These are phyloP conservation scores for Hydropotes inermis DNA, from an alignment of 2,113 vertebrate species.

Conservation along the genomic window DNA sequence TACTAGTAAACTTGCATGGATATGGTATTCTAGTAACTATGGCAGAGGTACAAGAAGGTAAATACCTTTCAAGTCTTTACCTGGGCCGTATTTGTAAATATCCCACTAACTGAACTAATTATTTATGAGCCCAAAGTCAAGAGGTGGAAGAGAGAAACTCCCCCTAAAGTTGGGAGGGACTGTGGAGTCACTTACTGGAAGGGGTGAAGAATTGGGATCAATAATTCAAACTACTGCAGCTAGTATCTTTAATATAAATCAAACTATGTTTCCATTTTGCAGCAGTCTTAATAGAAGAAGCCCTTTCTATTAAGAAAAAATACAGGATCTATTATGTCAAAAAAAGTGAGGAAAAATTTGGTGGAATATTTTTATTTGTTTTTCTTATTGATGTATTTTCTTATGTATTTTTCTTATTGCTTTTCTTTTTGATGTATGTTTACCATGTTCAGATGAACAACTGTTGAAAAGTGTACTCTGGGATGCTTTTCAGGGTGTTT, in stretches of 20 bases:
- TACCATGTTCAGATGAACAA: neutral
- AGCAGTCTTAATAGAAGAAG: neutral
- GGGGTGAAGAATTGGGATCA: neutral
- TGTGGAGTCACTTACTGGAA: neutral
- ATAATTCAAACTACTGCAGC: neutral
- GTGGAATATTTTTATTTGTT: neutral
- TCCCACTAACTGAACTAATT: neutral
- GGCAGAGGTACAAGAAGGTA: neutral
- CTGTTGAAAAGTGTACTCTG: neutral
- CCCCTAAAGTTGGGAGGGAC: neutral
- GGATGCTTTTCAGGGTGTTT: conserved; percentile 13
- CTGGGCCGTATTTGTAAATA: neutral
- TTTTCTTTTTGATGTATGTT: neutral
- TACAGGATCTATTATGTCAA: neutral
- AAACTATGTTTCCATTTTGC: neutral
- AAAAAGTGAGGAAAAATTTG: neutral
- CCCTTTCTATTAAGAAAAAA: neutral
- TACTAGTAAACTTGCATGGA: no score
- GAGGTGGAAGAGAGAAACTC: neutral
- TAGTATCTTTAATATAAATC: neutral
- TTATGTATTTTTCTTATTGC: neutral
- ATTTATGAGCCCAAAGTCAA: neutral
- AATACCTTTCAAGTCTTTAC: neutral
- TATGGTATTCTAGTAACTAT: neutral
- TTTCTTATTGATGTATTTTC: neutral